Evolutionary conservation across 1,140 invertebrate genomes (phyloP), one percentile per base, ranked within the genome.

Genomic region (Caenorhabditis tropicalis): DNA sequence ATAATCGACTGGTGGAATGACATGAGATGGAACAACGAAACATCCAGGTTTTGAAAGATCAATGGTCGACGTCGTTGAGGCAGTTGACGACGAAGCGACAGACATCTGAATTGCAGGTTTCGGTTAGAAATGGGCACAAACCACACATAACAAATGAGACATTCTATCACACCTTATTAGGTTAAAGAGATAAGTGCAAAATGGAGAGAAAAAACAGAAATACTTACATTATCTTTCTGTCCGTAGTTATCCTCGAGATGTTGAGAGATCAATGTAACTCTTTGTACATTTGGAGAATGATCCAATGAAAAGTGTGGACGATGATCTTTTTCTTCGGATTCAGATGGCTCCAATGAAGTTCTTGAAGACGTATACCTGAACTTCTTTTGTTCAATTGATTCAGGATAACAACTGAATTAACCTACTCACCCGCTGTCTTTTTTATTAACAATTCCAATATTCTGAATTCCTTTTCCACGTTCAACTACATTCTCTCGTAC

Each of bases 291-390:
- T 36, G 79, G 79, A 60, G 83, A 84, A 27, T 84, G 83, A 21
- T 84, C 83, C n/a, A 84, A 16, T 29, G 70, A 79, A 33, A 74
- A 84, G 48, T 84, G 83, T 10, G 51, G 51, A 15, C 53, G 83
- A 53, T 80, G 48, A 39, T 53, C 33, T 56, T 84, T 84, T 2
- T 88, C 88, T 81, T 90, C 89, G 58, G 83, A 91, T 81, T 91
- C 89, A 60, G 89, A 90, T 24, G 89, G 89, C 80, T 91, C 90
- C 53, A 91, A 51, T 15, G 89, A 91, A 10, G 90, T 91, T 46
- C 90, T 60, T 7, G 90, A 91, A 27, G 90, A 91, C 7, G 90
- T 91, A 81, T 91, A 91, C 27, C 89, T 90, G 81, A 60, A 90
- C 1, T 27, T 29, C 1, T 9, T 24, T 56, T n/a, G n/a, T 51